These are phyloP conservation scores for Melopsittacus undulatus DNA, from an alignment of 2,797 vertebrate genomes.

Conservation along the genomic window DNA sequence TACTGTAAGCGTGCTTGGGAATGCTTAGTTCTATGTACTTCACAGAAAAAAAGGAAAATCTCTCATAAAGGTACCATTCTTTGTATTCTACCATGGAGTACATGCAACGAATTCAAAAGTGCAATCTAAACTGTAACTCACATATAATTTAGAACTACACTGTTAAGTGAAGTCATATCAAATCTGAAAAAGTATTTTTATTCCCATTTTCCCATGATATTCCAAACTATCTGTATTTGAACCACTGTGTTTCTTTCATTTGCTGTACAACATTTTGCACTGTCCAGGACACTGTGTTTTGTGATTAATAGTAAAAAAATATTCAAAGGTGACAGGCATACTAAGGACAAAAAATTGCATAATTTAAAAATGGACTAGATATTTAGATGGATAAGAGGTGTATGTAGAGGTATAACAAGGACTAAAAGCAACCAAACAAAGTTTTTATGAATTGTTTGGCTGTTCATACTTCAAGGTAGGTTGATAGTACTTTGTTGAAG, in stretches of 20 bases:
- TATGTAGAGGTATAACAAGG: background rate
- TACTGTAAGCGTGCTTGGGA: background rate
- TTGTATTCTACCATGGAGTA: background rate
- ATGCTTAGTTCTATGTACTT: background rate
- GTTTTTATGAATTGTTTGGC: background rate
- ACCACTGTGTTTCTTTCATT: background rate
- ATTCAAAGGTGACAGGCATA: background rate
- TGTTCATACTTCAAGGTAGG: background rate
- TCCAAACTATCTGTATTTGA: background rate
- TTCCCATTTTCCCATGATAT: background rate
- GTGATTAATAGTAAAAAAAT: background rate
- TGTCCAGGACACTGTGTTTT: background rate
- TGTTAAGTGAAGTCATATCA: background rate
- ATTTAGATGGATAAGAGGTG: background rate
- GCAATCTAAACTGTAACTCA: background rate
- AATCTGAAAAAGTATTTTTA: background rate
- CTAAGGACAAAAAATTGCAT: background rate
- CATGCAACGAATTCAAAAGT: background rate
- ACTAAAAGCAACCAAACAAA: background rate
- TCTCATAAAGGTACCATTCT: background rate
- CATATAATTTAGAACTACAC: background rate
- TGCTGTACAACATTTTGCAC: background rate
- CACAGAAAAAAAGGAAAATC: background rate
- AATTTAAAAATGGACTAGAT: background rate
- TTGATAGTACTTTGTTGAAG: background rate